These are phyloP conservation scores for Gavialis gangeticus DNA, from an alignment of 2,113 vertebrate species.

Conservation along the genomic window DNA sequence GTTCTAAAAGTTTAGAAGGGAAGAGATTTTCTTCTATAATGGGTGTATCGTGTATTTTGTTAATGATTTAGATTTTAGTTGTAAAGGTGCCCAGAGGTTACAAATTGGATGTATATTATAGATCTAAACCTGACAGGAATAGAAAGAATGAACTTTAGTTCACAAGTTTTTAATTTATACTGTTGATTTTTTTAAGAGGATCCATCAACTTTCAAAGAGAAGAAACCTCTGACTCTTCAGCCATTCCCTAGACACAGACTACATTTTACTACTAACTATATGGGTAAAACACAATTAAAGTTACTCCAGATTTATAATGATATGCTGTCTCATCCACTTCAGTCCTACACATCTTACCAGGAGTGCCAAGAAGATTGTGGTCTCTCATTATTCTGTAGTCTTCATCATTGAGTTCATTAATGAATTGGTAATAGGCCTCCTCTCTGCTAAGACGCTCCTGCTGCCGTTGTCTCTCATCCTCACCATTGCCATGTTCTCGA, in stretches of 20 bases:
- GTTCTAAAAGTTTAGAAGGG: neutral
- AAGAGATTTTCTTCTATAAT: neutral
- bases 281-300: accelerated
- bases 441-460: constrained; percentile 93
- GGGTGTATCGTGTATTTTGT: neutral
- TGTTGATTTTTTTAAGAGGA: neutral
- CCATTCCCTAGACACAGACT: neutral
- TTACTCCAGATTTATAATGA: neutral
- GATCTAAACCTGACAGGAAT: neutral
- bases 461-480: constrained; percentile 89
- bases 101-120: neutral
- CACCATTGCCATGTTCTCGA: constrained; percentile 1
- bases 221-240: accelerated
- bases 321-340: neutral
- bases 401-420: constrained; percentile 93
- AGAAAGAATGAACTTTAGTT: neutral
- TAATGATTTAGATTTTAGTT: neutral
- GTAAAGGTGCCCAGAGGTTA: neutral
- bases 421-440: constrained; percentile 97
- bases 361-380: constrained; percentile 92
- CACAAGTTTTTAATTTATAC: neutral
- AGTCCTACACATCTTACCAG: constrained; percentile 81
- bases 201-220: neutral
- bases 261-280: neutral
- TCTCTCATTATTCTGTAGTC: constrained; percentile 98